Evolutionary conservation across 1,140 invertebrate genomes (phyloP).

Genomic region (Phocides pigmalion): DNA sequence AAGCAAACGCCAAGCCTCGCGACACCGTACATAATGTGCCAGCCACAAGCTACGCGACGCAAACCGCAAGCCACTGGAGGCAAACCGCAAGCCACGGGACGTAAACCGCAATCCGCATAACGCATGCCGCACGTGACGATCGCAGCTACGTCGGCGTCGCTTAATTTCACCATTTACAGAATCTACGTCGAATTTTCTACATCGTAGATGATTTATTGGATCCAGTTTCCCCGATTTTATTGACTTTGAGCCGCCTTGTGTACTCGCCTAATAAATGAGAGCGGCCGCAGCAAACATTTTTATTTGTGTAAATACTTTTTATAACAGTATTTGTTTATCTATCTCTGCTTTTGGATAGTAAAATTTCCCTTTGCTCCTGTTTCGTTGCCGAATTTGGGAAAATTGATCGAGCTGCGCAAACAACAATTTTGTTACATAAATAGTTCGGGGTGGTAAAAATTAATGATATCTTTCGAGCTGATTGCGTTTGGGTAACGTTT

Average conservation of each 20-base stretch:
- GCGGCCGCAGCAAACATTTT: conserved; percentile 16
- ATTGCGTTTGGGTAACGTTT: not conserved
- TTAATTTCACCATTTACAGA: not conserved
- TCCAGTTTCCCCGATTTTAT: conserved; percentile 8
- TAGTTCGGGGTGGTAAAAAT: not conserved
- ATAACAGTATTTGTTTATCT: conserved; percentile 8
- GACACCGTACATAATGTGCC: too few species aligned
- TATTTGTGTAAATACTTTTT: conserved; percentile 28
- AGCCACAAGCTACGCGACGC: too few species aligned
- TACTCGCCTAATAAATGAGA: conserved; percentile 26
- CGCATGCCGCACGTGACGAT: not conserved
- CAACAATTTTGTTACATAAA: not conserved
- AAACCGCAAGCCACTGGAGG: not conserved
- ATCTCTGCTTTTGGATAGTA: not conserved
- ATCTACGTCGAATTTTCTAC: not conserved
- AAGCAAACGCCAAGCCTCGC: too few species aligned
- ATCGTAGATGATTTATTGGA: conserved; percentile 9
- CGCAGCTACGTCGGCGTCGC: not conserved
- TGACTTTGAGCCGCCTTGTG: conserved; percentile 19
- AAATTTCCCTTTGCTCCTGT: not conserved
- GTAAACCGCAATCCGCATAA: not conserved
- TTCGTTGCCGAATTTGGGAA: not conserved
- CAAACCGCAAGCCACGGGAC: too few species aligned
- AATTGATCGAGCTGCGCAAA: not conserved
- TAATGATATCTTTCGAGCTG: not conserved